Conservation (phyloP, 2,888 invertebrate genomes). For the Saturnia japonica region DNA sequence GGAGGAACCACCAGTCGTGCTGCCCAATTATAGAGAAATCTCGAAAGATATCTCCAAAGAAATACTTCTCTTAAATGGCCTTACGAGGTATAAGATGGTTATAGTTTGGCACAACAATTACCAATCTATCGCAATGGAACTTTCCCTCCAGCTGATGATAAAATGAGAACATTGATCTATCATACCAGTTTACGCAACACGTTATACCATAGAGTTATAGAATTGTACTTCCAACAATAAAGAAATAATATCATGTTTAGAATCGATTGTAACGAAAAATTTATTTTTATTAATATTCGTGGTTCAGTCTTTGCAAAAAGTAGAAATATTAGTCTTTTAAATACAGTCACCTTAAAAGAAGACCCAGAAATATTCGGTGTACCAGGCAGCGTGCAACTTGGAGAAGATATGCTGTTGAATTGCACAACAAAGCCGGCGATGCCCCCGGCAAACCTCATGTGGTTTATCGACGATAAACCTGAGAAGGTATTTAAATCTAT, state of each 20-base stretch:
- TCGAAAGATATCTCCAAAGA: too few relatives aligned
- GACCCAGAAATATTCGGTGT: slow-evolving; percentile 63
- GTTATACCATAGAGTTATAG: background rate
- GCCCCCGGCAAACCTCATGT: slow-evolving; percentile 71
- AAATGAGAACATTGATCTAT: too few relatives aligned
- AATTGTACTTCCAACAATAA: background rate
- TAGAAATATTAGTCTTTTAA: background rate
- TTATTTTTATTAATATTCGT: background rate
- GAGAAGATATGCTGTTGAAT: slow-evolving; percentile 67
- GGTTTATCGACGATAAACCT: slow-evolving; percentile 70
- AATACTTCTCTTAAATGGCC: too few relatives aligned
- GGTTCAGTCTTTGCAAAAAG: background rate
- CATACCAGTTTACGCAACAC: too few relatives aligned
- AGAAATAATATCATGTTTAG: background rate
- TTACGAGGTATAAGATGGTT: too few relatives aligned
- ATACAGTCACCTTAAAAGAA: slow-evolving; percentile 57
- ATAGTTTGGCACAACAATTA: too few relatives aligned
- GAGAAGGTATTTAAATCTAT: slow-evolving; percentile 53
- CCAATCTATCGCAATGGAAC: too few relatives aligned
- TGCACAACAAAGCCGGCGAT: slow-evolving; percentile 67
- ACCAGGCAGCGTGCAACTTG: slow-evolving; percentile 63
- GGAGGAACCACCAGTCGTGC: too few relatives aligned
- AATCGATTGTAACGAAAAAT: background rate
- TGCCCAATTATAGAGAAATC: too few relatives aligned
- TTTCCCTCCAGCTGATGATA: too few relatives aligned